Percentiles rank a stretch among this genome's conserved stretches.
These are phyloP conservation scores for Callyntrura guangdongensis DNA, from an alignment of 2,888 invertebrate genomes.

Conservation along the genomic window DNA sequence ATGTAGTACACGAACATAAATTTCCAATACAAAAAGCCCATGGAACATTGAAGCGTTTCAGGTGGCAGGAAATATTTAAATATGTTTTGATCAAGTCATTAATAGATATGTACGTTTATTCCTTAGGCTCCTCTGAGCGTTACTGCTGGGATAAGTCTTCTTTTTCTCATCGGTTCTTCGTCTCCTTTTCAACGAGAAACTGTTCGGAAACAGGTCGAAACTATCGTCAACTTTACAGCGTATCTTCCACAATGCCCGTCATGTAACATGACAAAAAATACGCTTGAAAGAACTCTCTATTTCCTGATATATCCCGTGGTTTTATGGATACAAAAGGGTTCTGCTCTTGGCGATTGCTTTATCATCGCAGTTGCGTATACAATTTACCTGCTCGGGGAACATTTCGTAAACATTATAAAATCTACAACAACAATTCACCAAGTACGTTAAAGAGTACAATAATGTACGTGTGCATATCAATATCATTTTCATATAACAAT, in stretches of 20 bases:
- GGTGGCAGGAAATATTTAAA: no score
- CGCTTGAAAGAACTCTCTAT: not conserved
- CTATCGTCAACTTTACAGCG: not conserved
- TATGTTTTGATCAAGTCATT: no score
- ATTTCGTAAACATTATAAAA: not conserved
- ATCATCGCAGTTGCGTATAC: conserved; percentile 8
- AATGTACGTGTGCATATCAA: not conserved
- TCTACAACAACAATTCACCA: not conserved
- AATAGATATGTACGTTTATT: no score
- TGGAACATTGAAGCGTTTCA: no score
- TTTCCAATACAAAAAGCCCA: no score
- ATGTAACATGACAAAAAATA: not conserved
- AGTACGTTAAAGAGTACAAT: no score
- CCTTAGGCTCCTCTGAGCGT: no score
- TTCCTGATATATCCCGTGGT: not conserved
- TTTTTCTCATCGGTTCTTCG: not conserved
- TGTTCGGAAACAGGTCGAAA: no score
- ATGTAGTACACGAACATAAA: no score
- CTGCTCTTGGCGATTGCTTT: not conserved
- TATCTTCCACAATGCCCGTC: not conserved
- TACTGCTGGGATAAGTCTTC: not conserved
- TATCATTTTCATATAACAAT: not conserved
- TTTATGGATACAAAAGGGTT: not conserved
- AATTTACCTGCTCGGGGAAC: not conserved
- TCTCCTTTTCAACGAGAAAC: conserved; percentile 9